phyloP scores from a whole-genome alignment of 2,113 vertebrate genomes.

The Patagioenas fasciata region DNA sequence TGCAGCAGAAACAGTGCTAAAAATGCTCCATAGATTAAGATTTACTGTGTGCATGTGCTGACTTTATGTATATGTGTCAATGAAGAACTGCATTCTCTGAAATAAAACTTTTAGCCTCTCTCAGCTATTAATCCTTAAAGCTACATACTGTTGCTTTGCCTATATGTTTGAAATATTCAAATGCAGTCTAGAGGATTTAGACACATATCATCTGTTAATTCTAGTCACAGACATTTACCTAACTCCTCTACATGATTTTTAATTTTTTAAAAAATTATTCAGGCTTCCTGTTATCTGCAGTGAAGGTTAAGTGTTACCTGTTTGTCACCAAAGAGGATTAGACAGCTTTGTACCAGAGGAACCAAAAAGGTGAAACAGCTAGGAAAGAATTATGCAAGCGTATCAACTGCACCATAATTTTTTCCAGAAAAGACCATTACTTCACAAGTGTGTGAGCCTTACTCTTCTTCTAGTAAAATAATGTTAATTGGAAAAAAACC shows the following conservation, averaged over 20 bases:
- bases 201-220: background rate
- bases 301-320: background rate
- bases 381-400: background rate
- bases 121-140: slow-evolving; percentile 10
- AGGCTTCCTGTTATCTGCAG: background rate
- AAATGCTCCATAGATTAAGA: background rate
- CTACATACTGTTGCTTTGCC: background rate
- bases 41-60: background rate
- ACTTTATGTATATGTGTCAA: background rate
- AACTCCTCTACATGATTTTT: background rate
- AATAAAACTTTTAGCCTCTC: background rate
- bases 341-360: background rate
- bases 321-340: background rate
- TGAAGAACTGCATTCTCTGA: background rate
- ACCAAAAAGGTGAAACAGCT: background rate
- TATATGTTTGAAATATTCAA: background rate
- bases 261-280: background rate
- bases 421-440: background rate
- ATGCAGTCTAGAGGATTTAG: background rate
- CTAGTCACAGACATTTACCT: background rate
- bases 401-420: background rate
- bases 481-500: background rate
- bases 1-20: background rate
- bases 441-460: background rate
- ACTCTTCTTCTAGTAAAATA: background rate